Evolutionary conservation across 2,888 invertebrate genomes (phyloP).

Genomic region (Augochlorella aurata): DNA sequence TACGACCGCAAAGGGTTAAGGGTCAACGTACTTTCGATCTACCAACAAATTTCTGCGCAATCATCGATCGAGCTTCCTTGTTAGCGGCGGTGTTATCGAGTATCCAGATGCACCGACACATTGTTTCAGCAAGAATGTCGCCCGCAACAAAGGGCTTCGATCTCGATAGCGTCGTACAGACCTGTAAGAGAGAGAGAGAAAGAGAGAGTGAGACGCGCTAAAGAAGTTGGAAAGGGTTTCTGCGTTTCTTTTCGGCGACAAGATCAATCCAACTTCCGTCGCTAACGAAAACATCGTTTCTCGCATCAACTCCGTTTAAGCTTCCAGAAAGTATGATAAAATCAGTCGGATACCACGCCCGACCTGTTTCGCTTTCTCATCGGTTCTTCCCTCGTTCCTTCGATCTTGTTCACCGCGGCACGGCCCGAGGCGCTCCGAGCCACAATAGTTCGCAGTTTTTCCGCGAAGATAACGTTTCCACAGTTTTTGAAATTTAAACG

Average conservation of each 20-base stretch:
- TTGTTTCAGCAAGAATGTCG: neutral
- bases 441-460: conserved; percentile 54
- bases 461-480: conserved; percentile 29
- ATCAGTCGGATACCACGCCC: conserved; percentile 48
- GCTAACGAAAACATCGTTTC: conserved; percentile 69
- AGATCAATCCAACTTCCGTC: conserved; percentile 56
- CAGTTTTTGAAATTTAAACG: conserved; percentile 41
- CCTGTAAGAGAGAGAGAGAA: too few species aligned
- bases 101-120: neutral
- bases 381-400: neutral
- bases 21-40: too few species aligned
- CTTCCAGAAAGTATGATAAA: conserved; percentile 64
- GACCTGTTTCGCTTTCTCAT: conserved; percentile 7
- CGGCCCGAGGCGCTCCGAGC: conserved; percentile 25
- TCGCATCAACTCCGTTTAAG: conserved; percentile 71
- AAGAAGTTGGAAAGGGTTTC: conserved; percentile 4
- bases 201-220: neutral
- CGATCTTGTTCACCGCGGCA: conserved; percentile 21
- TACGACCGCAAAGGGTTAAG: too few species aligned
- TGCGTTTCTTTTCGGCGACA: conserved; percentile 62
- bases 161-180: neutral
- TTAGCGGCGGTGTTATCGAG: neutral
- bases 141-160: neutral
- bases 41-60: too few species aligned
- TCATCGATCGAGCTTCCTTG: too few species aligned